Base-by-base conservation (phyloP, 1,140 invertebrate species). In the Drosophila tani region DNA sequence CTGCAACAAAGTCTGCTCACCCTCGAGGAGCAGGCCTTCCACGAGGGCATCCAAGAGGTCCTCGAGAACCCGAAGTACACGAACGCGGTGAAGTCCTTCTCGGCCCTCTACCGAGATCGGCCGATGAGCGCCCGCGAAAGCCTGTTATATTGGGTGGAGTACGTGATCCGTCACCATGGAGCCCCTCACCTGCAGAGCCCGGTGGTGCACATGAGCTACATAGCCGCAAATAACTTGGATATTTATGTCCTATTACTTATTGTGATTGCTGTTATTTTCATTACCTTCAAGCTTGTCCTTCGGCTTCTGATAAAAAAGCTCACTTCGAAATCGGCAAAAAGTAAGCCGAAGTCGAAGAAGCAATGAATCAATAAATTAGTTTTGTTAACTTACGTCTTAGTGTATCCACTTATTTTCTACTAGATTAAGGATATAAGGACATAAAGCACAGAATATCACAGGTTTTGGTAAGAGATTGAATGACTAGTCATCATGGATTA, bases 1-100 rank as follows among this genome's bases (percentile, higher is more conserved):
- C 59, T 93, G 14, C 93, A 92, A 43, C 27, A 77, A 12, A 66
- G 27, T 5, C 45, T 88, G 2, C 24, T 56, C 76, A 95, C 58
- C 92, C 95, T 68, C 94, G 96, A 91, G 12, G 90, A 93, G 56
- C 64, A 93, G 35, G n/a, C 27, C 5, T 91, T 94, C 5, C 43
- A 24, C 0, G 46, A 58, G 0, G 55, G 46, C 2, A 50, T 92
- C 3, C 12, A 8, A 0, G 90, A 91, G 40, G 38, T 92, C 4
- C 53, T 85, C 1, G 50, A 75, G 17, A 91, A 92, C 68, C 82
- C 87, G 0, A 65, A 51, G 14, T 92, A 92, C 35, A 5, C 43
- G 1, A 21, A 75, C 0, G 80, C 79, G 5, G 75, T 75, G 0
- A 57, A 50, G 14, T n/a, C 62, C 0, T 86, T 92, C 47, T 91